These are phyloP conservation scores for Hoplostethus mediterraneus DNA, from an alignment of 2,797 vertebrate genomes.

Conservation along the genomic window DNA sequence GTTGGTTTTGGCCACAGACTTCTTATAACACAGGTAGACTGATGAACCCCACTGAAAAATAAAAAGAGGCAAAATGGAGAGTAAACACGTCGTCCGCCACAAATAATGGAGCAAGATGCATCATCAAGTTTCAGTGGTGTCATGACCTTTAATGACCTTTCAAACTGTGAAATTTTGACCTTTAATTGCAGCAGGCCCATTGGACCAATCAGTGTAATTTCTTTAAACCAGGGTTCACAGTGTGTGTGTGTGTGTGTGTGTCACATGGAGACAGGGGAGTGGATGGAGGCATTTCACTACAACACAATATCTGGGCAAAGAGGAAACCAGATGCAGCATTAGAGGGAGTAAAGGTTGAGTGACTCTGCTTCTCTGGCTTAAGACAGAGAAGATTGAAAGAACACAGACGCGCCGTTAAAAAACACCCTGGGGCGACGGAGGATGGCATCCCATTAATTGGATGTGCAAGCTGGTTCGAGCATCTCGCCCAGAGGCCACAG, in stretches of 20 bases:
- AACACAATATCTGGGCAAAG: not conserved
- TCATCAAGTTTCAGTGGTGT: not conserved
- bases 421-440: not conserved
- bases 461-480: not conserved
- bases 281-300: too few species aligned
- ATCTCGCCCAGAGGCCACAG: conserved; percentile 2
- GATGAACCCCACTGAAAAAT: conserved; percentile 93
- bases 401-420: not conserved
- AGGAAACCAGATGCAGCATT: not conserved
- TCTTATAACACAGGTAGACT: conserved; percentile 97
- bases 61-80: conserved; percentile 24
- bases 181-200: too few species aligned
- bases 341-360: too few species aligned
- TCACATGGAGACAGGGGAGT: too few species aligned
- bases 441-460: conserved; percentile 10
- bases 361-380: not conserved
- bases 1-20: conserved; percentile 98
- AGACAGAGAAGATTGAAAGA: not conserved
- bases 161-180: too few species aligned
- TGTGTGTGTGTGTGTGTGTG: conserved; percentile 5
- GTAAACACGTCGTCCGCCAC: not conserved
- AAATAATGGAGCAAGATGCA: not conserved
- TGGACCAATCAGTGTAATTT: too few species aligned
- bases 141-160: too few species aligned
- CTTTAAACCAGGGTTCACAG: too few species aligned